Evolutionary conservation across 2,797 vertebrate genomes (phyloP).

Genomic region (Synanceia verrucosa): DNA sequence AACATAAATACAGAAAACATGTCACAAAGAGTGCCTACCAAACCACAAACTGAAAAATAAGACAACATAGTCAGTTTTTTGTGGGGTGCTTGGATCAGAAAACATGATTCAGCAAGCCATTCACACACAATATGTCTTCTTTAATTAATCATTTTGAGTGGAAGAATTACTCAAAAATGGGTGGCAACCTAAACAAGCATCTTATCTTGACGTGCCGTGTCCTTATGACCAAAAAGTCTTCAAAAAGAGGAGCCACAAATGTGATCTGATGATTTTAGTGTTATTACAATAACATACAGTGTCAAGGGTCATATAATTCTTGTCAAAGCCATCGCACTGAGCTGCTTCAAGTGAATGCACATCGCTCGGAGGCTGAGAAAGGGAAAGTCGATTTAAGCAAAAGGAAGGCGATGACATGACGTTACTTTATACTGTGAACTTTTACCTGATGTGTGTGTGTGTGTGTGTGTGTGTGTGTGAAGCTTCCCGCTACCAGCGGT

Average conservation of each 20-base stretch:
- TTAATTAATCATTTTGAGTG: not conserved
- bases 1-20: no score
- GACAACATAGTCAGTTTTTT: no score
- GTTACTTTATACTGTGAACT: conserved; percentile 33
- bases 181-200: not conserved
- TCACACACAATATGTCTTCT: not conserved
- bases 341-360: conserved; percentile 23
- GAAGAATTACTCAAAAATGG: not conserved
- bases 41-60: no score
- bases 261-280: not conserved
- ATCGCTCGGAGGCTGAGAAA: not conserved
- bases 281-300: not conserved
- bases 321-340: not conserved
- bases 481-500: conserved; percentile 57
- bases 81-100: no score
- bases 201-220: not conserved
- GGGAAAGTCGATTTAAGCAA: conserved; percentile 20
- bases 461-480: conserved; percentile 32
- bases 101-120: no score
- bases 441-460: conserved; percentile 22
- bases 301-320: conserved; percentile 1
- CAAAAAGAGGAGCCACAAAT: not conserved
- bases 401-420: conserved; percentile 23
- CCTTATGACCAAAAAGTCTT: no score
- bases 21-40: no score